Percentiles rank a stretch among this genome's conserved stretches.
Evolutionary conservation across 2,113 vertebrate species (phyloP).

Genomic region (Abramis brama): DNA sequence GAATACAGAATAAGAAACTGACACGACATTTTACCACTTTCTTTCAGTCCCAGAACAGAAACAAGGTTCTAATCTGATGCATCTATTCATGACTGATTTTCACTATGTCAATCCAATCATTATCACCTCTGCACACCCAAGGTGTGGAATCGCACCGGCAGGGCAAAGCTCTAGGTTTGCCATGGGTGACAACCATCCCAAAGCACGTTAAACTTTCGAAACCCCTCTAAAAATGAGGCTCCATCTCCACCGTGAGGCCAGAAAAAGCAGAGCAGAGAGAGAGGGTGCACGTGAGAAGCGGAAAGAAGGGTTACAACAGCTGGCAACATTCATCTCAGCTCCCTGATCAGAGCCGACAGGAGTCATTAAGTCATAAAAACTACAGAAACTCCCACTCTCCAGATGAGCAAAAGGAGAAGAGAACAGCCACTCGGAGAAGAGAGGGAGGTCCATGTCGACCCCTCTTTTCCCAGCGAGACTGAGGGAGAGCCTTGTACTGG

Average conservation of each 20-base stretch:
- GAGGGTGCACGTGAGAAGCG: constrained; percentile 29
- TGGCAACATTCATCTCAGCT: constrained; percentile 70
- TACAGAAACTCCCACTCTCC: constrained; percentile 59
- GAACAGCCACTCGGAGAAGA: constrained; percentile 56
- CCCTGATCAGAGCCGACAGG: constrained; percentile 67
- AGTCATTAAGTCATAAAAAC: constrained; percentile 72
- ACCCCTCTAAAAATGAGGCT: constrained; percentile 54
- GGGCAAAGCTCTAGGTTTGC: constrained; percentile 29
- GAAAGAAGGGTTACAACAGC: constrained; percentile 59
- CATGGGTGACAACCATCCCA: constrained; percentile 8
- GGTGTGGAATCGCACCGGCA: constrained; percentile 8
- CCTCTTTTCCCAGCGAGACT: background rate
- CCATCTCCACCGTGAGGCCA: constrained; percentile 65
- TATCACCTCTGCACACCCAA: constrained; percentile 43
- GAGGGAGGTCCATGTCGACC: constrained; percentile 13
- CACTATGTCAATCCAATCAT: constrained; percentile 43
- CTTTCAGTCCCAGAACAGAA: constrained; percentile 23
- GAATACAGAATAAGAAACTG: constrained; percentile 69
- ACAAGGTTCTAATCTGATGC: constrained; percentile 29
- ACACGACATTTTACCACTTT: constrained; percentile 61
- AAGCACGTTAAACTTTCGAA: background rate
- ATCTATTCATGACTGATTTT: constrained; percentile 52
- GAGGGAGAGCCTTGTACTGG: constrained; percentile 32
- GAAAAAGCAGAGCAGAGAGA: constrained; percentile 41
- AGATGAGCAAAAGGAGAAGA: constrained; percentile 61